Evolutionary conservation across 1,140 invertebrate species (phyloP).

Genomic region (Dendrolimus punctatus): DNA sequence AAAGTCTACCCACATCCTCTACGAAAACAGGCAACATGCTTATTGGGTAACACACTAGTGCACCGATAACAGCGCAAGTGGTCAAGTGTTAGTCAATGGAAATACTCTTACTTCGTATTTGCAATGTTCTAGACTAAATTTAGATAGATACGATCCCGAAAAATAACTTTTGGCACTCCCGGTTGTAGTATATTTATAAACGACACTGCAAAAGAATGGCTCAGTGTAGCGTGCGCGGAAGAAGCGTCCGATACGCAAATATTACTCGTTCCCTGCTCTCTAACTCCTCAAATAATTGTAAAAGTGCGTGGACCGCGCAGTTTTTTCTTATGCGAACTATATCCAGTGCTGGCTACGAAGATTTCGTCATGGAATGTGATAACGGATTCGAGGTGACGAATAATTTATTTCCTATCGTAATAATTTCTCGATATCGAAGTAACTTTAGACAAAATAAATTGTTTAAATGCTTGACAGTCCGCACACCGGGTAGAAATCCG

Average conservation of each 20-base stretch:
- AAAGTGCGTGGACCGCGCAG: background rate
- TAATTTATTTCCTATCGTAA: conserved; percentile 4
- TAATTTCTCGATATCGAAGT: background rate
- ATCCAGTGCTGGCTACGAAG: conserved; percentile 42
- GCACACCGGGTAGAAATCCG: too few species aligned
- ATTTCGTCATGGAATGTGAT: conserved; percentile 54
- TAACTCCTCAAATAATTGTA: conserved; percentile 10
- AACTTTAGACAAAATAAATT: background rate
- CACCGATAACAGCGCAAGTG: conserved; percentile 1
- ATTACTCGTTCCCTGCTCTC: conserved; percentile 11
- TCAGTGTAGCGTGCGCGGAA: conserved; percentile 34
- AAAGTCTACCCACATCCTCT: too few species aligned
- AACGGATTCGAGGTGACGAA: conserved; percentile 54
- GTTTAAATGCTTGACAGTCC: too few species aligned
- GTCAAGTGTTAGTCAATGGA: background rate
- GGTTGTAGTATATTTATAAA: conserved; percentile 53
- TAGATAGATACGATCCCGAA: conserved; percentile 23
- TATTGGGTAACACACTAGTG: background rate
- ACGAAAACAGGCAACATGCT: background rate
- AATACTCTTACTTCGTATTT: conserved; percentile 3
- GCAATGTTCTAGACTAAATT: conserved; percentile 27
- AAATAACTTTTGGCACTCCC: conserved; percentile 40
- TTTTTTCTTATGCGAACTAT: conserved; percentile 42
- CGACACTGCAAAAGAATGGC: conserved; percentile 40
- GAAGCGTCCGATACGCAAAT: conserved; percentile 17